Base-by-base conservation (phyloP, 2,888 invertebrate genomes). In the Malthinus seriepunctatus region DNA sequence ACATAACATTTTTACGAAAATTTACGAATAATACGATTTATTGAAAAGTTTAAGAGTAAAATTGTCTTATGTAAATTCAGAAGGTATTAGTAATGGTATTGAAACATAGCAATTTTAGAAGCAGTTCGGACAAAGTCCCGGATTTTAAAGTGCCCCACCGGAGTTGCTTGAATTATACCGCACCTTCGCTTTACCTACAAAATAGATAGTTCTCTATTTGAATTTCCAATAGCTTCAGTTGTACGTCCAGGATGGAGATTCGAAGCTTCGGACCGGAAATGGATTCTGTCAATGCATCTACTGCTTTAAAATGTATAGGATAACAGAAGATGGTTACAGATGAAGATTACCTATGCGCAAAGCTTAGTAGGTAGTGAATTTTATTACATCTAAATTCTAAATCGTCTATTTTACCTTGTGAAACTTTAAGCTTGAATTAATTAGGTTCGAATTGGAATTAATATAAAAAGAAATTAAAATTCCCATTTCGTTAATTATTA, bases 171-270 rank as follows among this genome's bases (percentile, higher is more conserved):
- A 60, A 64, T 65, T 65, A 67, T 67, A 59, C 59, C 50, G 60
- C 62, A 54, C 63, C 63, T 57, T 65, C 60, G 62, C 61, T 63
- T 62, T 61, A 63, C 63, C 58, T 56, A 63, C 58, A 49, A 56
- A 63, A 65, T 67, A 63, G 63, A 62, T 64, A 59, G 62, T 64
- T 63, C 62, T 60, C 52, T 62, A 67, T 67, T 67, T 65, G 67
- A 67, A 67, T 67, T 67, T 61, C 63, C 63, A 63, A 67, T 67
- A 51, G 54, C 59, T 50, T 59, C 44, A 37, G 44, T 53, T 45
- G 58, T 59, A 55, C 48, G 53, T 49, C 53, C 53, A 58, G 53
- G 49, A 53, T 50, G 49, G 49, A 58, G 58, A 46, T 53, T 33
- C 42, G 54, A 55, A 51, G 54, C 54, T 51, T 38, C 51, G 51